phyloP scores from a whole-genome alignment of 2,113 vertebrate species.

The Sander lucioperca region DNA sequence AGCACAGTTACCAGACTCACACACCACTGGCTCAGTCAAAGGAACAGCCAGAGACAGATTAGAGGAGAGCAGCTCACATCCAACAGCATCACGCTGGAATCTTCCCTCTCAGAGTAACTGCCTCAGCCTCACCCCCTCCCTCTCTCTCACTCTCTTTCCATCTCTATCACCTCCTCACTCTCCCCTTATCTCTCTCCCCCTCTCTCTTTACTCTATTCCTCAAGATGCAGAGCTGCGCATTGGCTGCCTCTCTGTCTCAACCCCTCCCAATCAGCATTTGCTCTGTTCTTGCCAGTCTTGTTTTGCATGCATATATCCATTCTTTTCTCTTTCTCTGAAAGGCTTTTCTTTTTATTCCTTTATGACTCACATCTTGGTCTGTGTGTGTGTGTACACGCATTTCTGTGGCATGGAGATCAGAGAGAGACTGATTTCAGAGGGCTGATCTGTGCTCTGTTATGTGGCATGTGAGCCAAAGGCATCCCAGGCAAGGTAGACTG shows the following conservation, averaged over 20 bases:
- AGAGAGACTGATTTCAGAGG: conserved; percentile 41
- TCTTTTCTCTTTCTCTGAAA: conserved; percentile 63
- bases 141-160: conserved; percentile 39
- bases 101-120: conserved; percentile 79
- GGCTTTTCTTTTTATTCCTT: conserved; percentile 53
- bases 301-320: conserved; percentile 69
- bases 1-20: conserved; percentile 51
- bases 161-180: conserved; percentile 38
- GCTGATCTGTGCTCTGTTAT: conserved; percentile 39
- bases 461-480: conserved; percentile 47
- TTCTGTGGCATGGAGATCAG: conserved; percentile 23
- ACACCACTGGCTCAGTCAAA: conserved; percentile 56
- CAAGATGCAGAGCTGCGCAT: conserved; percentile 83
- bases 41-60: conserved; percentile 53
- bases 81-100: conserved; percentile 78
- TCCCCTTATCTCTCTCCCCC: conserved; percentile 34
- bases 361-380: conserved; percentile 58
- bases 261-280: conserved; percentile 71
- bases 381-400: neutral
- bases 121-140: conserved; percentile 64
- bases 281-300: conserved; percentile 59
- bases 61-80: conserved; percentile 76
- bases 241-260: conserved; percentile 78
- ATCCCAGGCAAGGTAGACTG: conserved; percentile 4
- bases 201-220: conserved; percentile 60